Evolutionary conservation across 2,113 vertebrate genomes (phyloP).

Genomic region (Amphilophus citrinellus): DNA sequence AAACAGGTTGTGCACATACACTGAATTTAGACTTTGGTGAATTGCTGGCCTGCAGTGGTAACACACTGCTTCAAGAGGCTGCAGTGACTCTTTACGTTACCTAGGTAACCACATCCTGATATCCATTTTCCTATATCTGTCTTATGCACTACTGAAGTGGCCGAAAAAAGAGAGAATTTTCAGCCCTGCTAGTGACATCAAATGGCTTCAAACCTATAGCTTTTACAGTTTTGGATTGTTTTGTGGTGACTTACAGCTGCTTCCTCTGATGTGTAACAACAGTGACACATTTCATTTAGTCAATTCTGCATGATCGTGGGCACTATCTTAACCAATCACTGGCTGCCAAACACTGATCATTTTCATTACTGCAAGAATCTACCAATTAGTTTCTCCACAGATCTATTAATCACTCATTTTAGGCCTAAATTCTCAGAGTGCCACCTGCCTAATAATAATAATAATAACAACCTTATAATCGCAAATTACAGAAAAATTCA

Average conservation of each 20-base stretch:
- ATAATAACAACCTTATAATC: neutral
- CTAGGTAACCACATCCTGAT: constrained; percentile 63
- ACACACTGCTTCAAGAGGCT: constrained; percentile 35
- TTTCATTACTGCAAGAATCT: neutral
- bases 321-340: neutral
- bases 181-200: neutral
- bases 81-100: constrained; percentile 57
- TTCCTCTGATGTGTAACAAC: neutral
- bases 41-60: constrained; percentile 47
- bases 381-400: no score
- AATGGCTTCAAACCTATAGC: neutral
- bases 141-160: constrained; percentile 31
- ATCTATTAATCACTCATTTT: no score
- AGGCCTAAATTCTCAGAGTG: no score
- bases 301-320: neutral
- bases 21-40: constrained; percentile 49
- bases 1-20: constrained; percentile 30
- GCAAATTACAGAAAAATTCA: neutral
- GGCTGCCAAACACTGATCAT: neutral
- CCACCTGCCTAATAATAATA: no score
- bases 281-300: neutral
- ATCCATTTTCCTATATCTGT: constrained; percentile 45
- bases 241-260: neutral
- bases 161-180: constrained; percentile 11
- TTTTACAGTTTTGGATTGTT: neutral